Conservation (phyloP, 2,888 invertebrate genomes). For the Lymantria monacha region DNA sequence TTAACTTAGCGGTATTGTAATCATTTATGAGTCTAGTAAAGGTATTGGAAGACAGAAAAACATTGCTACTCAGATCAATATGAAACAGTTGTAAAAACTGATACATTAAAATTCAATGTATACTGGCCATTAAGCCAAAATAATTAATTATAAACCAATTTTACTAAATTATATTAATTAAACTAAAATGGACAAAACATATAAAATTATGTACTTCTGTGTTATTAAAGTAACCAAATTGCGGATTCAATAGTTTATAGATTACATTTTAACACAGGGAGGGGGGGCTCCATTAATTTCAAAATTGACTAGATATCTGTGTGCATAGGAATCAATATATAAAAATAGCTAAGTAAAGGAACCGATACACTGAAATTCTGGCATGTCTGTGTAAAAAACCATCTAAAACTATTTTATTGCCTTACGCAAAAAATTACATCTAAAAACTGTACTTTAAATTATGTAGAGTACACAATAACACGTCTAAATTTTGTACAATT, state of each 20-base stretch:
- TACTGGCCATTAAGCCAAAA: slow-evolving; percentile 69
- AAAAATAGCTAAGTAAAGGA: slow-evolving; percentile 78
- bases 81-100: slow-evolving; percentile 55
- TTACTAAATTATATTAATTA: slow-evolving; percentile 60
- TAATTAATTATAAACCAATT: slow-evolving; percentile 61
- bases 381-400: slow-evolving; percentile 68
- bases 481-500: slow-evolving; percentile 73
- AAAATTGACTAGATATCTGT: slow-evolving; percentile 82
- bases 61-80: slow-evolving; percentile 77
- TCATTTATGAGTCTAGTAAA: slow-evolving; percentile 48
- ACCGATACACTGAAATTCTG: slow-evolving; percentile 77
- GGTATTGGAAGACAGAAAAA: slow-evolving; percentile 78
- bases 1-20: slow-evolving; percentile 43
- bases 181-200: slow-evolving; percentile 74
- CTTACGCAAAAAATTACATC: slow-evolving; percentile 66
- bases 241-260: slow-evolving; percentile 56
- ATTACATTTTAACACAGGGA: slow-evolving; percentile 61
- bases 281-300: slow-evolving; percentile 74
- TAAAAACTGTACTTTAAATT: slow-evolving; percentile 75
- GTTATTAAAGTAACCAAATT: slow-evolving; percentile 60
- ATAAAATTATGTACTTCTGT: slow-evolving; percentile 70
- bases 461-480: slow-evolving; percentile 72
- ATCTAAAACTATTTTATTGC: slow-evolving; percentile 68
- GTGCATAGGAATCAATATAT: slow-evolving; percentile 79
- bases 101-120: slow-evolving; percentile 53